These are phyloP conservation scores for Pyralis farinalis DNA, from an alignment of 2,888 invertebrate genomes.

Conservation along the genomic window DNA sequence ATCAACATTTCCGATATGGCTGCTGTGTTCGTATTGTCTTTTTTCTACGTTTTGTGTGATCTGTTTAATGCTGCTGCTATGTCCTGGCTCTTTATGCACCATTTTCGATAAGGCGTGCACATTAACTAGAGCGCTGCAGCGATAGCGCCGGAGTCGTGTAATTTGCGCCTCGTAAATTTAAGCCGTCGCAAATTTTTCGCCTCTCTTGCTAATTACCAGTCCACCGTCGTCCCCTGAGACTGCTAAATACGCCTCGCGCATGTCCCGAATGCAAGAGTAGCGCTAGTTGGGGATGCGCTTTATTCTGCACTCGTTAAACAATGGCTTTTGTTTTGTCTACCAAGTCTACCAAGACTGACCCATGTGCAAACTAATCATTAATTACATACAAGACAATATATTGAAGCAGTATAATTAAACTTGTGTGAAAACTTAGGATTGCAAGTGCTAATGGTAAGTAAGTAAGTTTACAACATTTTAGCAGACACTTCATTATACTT, in stretches of 20 bases:
- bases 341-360: conserved; percentile 56
- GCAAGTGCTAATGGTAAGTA: too few relatives aligned
- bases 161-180: conserved; percentile 81
- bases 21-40: conserved; percentile 27
- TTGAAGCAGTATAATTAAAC: too few relatives aligned
- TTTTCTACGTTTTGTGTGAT: conserved; percentile 51
- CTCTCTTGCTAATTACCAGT: conserved; percentile 77
- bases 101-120: conserved; percentile 74
- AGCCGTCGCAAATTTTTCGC: conserved; percentile 80
- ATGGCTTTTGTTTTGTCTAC: conserved; percentile 72
- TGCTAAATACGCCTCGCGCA: conserved; percentile 73
- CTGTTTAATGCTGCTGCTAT: conserved; percentile 46
- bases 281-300: conserved; percentile 55
- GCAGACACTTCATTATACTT: too few relatives aligned
- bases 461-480: too few relatives aligned
- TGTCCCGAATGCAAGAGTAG: conserved; percentile 72
- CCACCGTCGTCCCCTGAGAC: conserved; percentile 70
- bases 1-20: conserved; percentile 22
- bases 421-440: too few relatives aligned
- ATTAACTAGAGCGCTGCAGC: conserved; percentile 70
- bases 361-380: conserved; percentile 53
- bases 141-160: conserved; percentile 76
- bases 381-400: too few relatives aligned
- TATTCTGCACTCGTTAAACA: conserved; percentile 60
- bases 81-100: conserved; percentile 30